Conservation (phyloP, 2,888 invertebrate genomes). For the Antitype chi region DNA sequence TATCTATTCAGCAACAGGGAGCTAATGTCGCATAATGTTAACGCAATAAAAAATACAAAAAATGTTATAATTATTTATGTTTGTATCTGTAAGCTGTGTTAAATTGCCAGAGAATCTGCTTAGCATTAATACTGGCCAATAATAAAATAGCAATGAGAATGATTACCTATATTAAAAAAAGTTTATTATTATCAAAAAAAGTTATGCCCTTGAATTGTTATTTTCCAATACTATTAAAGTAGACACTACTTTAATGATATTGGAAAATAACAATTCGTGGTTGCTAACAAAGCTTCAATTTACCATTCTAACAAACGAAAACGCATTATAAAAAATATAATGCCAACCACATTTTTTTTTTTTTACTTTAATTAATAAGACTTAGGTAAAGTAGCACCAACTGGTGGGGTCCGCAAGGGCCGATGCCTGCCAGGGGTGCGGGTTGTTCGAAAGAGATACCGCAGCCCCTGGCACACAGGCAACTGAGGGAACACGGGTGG, state of each 20-base stretch:
- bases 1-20: neutral
- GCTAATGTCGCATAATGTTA: neutral
- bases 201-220: neutral
- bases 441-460: too few species aligned
- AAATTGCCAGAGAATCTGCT: neutral
- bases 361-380: too few species aligned
- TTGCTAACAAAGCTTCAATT: neutral
- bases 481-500: too few species aligned
- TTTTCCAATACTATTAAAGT: neutral
- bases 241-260: too few species aligned
- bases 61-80: neutral
- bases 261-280: too few species aligned
- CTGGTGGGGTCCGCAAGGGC: too few species aligned
- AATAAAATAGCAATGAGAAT: neutral
- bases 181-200: neutral
- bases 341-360: too few species aligned
- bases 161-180: too few species aligned
- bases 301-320: conserved; percentile 4
- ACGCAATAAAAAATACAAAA: neutral
- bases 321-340: conserved; percentile 4
- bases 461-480: too few species aligned
- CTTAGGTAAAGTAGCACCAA: too few species aligned
- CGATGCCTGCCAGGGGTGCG: too few species aligned
- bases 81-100: neutral
- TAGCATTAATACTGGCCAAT: neutral